These are phyloP conservation scores for Pachycephus smyrnensis DNA, from an alignment of 2,888 invertebrate genomes.

Conservation along the genomic window DNA sequence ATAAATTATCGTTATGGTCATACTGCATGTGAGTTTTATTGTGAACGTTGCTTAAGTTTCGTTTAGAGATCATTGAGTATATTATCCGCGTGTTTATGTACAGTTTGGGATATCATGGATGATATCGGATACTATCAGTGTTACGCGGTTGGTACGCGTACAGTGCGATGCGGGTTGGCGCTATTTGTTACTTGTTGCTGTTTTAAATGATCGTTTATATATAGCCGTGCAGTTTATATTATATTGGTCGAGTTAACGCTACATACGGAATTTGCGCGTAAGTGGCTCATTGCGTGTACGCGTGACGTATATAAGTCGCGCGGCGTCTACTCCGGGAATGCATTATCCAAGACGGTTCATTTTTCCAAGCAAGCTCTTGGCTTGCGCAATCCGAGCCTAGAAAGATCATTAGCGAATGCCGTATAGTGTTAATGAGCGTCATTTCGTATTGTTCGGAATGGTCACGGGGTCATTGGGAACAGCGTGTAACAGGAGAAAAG, in stretches of 20 bases:
- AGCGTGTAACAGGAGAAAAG: too few species aligned
- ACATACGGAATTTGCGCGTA: not conserved
- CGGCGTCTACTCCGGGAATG: slow-evolving; percentile 37
- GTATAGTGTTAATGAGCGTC: slow-evolving; percentile 58
- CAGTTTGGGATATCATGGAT: not conserved
- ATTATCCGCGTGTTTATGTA: not conserved
- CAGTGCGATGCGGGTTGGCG: not conserved
- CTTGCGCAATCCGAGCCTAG: slow-evolving; percentile 56
- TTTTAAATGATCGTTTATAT: not conserved
- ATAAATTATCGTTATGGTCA: not conserved
- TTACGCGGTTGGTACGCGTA: not conserved
- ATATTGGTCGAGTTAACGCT: not conserved
- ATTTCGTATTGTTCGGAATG: slow-evolving; percentile 51
- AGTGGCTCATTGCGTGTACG: not conserved
- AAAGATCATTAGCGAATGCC: slow-evolving; percentile 61
- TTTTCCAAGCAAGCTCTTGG: slow-evolving; percentile 54
- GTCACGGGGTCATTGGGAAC: not conserved
- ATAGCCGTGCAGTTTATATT: not conserved
- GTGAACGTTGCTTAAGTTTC: not conserved
- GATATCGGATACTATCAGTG: not conserved
- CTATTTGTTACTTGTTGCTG: not conserved
- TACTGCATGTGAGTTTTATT: not conserved
- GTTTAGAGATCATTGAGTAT: not conserved
- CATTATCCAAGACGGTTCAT: slow-evolving; percentile 51
- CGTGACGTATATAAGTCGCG: not conserved